phyloP scores from a whole-genome alignment of 1,140 invertebrate species.

The Calosoma granatense region DNA sequence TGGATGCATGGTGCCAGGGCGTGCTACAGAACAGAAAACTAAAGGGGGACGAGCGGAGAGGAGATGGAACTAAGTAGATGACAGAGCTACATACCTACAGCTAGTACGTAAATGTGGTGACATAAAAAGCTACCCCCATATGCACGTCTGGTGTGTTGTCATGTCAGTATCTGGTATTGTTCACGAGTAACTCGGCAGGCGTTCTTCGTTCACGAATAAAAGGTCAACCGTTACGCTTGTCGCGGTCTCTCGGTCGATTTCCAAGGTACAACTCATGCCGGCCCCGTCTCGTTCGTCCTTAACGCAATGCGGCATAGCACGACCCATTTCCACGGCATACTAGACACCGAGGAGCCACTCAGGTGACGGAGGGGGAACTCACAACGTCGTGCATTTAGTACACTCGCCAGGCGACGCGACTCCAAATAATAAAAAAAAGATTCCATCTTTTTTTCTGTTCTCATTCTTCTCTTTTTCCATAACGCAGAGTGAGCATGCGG shows the following conservation, averaged over 20 bases:
- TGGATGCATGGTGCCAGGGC: too few relatives aligned
- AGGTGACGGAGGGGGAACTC: background rate
- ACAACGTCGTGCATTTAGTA: background rate
- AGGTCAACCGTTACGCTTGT: background rate
- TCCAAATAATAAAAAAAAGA: background rate
- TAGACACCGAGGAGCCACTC: background rate
- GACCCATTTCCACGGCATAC: background rate
- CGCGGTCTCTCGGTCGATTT: background rate
- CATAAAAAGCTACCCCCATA: background rate
- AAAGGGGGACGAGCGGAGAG: too few relatives aligned
- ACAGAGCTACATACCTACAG: too few relatives aligned
- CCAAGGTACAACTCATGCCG: background rate
- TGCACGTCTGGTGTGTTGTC: background rate
- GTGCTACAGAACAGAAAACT: too few relatives aligned
- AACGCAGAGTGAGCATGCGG: background rate
- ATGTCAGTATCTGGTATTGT: background rate
- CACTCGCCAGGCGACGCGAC: too few relatives aligned
- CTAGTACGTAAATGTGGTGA: background rate
- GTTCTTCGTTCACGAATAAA: background rate
- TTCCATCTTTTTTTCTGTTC: too few relatives aligned
- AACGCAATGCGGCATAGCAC: background rate
- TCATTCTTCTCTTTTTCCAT: background rate
- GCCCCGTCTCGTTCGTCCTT: background rate
- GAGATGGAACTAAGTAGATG: too few relatives aligned
- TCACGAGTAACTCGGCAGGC: background rate